Evolutionary conservation across 2,113 vertebrate species (phyloP).

Genomic region (Psilopogon haemacephalus): DNA sequence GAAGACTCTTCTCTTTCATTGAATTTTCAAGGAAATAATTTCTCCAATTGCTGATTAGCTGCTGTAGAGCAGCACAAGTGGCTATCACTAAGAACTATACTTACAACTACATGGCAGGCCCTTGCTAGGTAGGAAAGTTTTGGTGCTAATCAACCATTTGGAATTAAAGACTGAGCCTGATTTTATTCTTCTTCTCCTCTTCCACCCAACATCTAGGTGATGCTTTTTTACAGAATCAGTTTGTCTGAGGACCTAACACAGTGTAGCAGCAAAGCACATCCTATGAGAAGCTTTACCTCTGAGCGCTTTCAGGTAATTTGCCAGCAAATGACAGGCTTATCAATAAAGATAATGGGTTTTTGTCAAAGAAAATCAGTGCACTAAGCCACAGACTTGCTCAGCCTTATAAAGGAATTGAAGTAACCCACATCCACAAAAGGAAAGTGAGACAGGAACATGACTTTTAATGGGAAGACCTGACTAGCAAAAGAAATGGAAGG

Average conservation of each 20-base stretch:
- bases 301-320: neutral
- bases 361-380: neutral
- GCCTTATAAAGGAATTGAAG: slow-evolving; percentile 4
- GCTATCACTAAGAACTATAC: neutral
- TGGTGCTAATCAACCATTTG: neutral
- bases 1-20: neutral
- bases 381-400: neutral
- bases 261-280: neutral
- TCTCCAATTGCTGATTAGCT: neutral
- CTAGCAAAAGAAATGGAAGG: neutral
- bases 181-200: neutral
- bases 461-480: neutral
- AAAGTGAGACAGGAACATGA: slow-evolving; percentile 20
- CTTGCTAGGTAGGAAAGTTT: neutral
- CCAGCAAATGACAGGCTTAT: slow-evolving; percentile 42
- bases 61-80: neutral
- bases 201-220: neutral
- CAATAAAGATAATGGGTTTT: slow-evolving; percentile 50
- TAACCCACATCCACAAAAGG: neutral
- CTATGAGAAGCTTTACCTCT: slow-evolving; percentile 12
- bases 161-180: neutral
- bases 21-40: neutral
- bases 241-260: neutral
- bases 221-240: neutral
- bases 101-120: neutral